phyloP scores from a whole-genome alignment of 2,888 invertebrate species.

The Agonum fuliginosum region DNA sequence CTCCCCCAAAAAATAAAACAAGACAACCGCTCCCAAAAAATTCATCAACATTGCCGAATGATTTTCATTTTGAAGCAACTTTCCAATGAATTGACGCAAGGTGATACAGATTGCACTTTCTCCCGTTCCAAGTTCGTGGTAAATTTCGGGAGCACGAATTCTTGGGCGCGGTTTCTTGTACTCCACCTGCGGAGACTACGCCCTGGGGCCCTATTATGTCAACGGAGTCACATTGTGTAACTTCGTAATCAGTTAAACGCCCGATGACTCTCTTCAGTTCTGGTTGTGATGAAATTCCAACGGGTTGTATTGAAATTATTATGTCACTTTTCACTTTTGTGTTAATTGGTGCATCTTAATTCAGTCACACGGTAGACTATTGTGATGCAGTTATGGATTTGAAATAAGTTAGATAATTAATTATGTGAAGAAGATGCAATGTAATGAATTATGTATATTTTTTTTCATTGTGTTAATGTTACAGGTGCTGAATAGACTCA shows the following conservation, averaged over 20 bases:
- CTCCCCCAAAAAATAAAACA: conserved; percentile 32
- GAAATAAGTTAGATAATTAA: neutral
- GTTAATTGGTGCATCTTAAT: conserved; percentile 17
- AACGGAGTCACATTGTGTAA: conserved; percentile 17
- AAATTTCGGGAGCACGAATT: conserved; percentile 7
- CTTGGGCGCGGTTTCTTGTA: conserved; percentile 19
- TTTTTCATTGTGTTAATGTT: neutral
- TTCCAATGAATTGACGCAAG: conserved; percentile 43
- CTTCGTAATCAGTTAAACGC: neutral
- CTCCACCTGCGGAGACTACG: conserved; percentile 24
- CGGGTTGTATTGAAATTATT: conserved; percentile 16
- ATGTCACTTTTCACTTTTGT: conserved; percentile 21
- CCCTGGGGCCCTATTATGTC: conserved; percentile 26
- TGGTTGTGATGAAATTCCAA: conserved; percentile 18
- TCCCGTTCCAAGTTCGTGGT: conserved; percentile 15
- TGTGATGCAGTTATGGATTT: neutral
- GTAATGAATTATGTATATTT: neutral
- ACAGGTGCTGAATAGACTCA: neutral
- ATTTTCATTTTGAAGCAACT: conserved; percentile 22
- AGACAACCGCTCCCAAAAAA: conserved; percentile 32
- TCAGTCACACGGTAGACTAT: neutral
- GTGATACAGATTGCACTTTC: conserved; percentile 34
- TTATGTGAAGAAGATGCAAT: conserved; percentile 19
- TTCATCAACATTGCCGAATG: conserved; percentile 37
- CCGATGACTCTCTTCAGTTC: neutral